A percentile compares a stretch with the other conserved stretches of the same genome.
These are phyloP conservation scores for Pyrocoelia pectoralis DNA, from an alignment of 2,888 invertebrate species.

Conservation along the genomic window DNA sequence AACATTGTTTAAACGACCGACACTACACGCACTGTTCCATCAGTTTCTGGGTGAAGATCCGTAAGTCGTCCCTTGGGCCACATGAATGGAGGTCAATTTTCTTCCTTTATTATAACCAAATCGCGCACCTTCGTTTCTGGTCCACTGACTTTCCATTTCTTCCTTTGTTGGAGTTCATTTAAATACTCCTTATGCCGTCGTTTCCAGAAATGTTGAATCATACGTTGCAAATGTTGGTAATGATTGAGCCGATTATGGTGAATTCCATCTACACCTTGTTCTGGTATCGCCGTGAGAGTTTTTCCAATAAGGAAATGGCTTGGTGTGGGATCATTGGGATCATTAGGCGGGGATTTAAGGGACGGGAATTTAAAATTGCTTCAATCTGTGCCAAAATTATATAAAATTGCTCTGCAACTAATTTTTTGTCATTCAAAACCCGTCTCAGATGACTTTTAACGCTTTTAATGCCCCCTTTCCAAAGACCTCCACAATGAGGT, in stretches of 20 bases:
- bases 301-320: conserved; percentile 12
- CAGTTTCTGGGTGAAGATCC: too few relatives aligned
- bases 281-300: too few relatives aligned
- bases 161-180: background rate
- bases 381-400: too few relatives aligned
- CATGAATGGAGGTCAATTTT: too few relatives aligned
- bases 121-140: too few relatives aligned
- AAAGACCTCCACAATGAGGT: conserved; percentile 38
- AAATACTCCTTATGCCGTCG: conserved; percentile 8
- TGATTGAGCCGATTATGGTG: background rate
- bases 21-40: too few relatives aligned
- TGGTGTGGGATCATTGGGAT: conserved; percentile 8
- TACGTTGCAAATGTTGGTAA: background rate
- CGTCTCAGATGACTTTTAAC: conserved; percentile 23
- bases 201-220: conserved; percentile 2
- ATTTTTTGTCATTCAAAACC: conserved; percentile 2
- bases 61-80: too few relatives aligned
- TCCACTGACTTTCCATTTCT: conserved; percentile 9
- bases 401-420: too few relatives aligned
- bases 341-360: too few relatives aligned
- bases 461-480: conserved; percentile 24
- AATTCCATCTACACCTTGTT: background rate
- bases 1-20: too few relatives aligned
- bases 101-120: too few relatives aligned
- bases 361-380: too few relatives aligned